Evolutionary conservation across 2,888 invertebrate genomes (phyloP), one percentile per base, ranked within the genome.

Genomic region (Halocaridina rubra): DNA sequence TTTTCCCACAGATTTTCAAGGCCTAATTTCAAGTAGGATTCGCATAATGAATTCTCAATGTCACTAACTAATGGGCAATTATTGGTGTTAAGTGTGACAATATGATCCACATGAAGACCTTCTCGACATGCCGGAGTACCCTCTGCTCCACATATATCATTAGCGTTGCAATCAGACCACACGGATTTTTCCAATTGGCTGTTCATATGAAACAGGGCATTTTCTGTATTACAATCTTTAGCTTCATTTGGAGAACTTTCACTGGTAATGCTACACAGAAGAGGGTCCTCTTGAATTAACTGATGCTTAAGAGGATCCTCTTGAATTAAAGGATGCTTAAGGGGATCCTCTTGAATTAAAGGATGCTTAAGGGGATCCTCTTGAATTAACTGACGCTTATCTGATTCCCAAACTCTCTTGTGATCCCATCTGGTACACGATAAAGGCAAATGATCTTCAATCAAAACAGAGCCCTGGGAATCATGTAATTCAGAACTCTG

Each of bases 111-210:
- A 19, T 19, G 19, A 4, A 46, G 10, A 39, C 72, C 72, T 19
- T 78, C 82, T n/a, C 77, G 33, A 64, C 82, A 84, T 3, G 67
- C 24, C 32, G 78, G 22, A 3, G 78, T 39, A 24, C 72, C 46
- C n/a, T 84, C 82, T 72, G 27, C 78, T 61, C 72, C 69, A 39
- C 74, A 57, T 16, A 86, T 81, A 81, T 86, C 74, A 75, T 86
- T 86, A 57, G 86, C 86, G 72, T 86, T 86, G 29, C 78, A 81
- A 33, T 86, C 86, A 27, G 86, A 81, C 86, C 86, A 86, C 24
- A 86, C 81, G 33, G 81, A 81, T 53, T 86, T 86, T 39, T 86
- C 81, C 24, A 74, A 33, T 57, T 72, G 64, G 46, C 67, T 81
- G 46, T 78, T 74, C 27, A 84, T n/a, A 27, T 72, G 72, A 39